phyloP scores from a whole-genome alignment of 2,888 invertebrate species.

The Steromphala cineraria region DNA sequence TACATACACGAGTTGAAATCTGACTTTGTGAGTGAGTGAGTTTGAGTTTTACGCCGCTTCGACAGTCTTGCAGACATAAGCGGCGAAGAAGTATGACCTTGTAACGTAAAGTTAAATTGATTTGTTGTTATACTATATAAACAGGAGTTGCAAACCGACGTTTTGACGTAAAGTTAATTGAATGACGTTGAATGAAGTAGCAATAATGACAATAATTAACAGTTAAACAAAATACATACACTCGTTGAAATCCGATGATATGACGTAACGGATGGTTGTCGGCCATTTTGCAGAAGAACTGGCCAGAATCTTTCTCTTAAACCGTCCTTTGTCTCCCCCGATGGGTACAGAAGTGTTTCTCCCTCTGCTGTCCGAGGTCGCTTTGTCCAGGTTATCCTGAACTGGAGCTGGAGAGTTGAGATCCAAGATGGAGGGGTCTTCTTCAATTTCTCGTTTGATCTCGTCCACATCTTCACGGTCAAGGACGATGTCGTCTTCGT shows the following conservation, averaged over 20 bases:
- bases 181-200: too few relatives aligned
- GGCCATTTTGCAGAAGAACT: not conserved
- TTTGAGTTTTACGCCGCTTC: too few relatives aligned
- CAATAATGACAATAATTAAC: too few relatives aligned
- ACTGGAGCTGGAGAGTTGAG: not conserved
- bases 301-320: not conserved
- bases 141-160: too few relatives aligned
- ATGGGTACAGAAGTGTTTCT: too few relatives aligned
- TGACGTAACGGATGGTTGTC: not conserved
- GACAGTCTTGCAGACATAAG: too few relatives aligned
- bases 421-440: not conserved
- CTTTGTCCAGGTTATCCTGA: not conserved
- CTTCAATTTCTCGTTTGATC: not conserved
- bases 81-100: too few relatives aligned
- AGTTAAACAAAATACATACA: not conserved
- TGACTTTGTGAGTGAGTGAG: too few relatives aligned
- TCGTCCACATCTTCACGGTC: slow-evolving; percentile 3
- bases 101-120: too few relatives aligned
- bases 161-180: too few relatives aligned
- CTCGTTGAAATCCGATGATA: not conserved
- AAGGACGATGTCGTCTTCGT: not conserved
- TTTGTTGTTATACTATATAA: too few relatives aligned
- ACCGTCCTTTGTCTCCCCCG: not conserved
- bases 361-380: too few relatives aligned
- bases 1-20: not conserved